Percentiles rank a stretch among this genome's conserved stretches.
Conservation (phyloP, 2,888 invertebrate genomes). For the Habrosyne pyritoides region DNA sequence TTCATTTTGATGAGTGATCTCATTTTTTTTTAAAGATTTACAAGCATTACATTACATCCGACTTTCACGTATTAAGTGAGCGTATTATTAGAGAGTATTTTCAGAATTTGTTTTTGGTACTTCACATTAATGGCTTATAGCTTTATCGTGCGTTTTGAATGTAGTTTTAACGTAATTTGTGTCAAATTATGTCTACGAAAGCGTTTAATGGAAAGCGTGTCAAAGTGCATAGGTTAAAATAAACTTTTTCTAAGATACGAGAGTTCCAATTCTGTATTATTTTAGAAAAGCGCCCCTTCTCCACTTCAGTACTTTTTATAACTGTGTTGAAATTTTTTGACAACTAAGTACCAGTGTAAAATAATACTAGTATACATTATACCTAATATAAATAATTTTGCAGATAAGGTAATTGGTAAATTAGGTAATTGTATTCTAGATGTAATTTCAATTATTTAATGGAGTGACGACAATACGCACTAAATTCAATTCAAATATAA, state of each 20-base stretch:
- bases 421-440: no score
- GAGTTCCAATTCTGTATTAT: no score
- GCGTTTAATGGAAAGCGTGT: constrained; percentile 34
- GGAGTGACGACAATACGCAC: no score
- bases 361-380: no score
- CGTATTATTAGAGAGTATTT: constrained; percentile 43
- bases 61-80: constrained; percentile 41
- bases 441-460: no score
- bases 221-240: constrained; percentile 27
- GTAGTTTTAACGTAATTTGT: constrained; percentile 9
- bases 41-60: constrained; percentile 28
- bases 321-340: no score
- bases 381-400: no score
- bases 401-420: no score
- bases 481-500: no score
- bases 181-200: constrained; percentile 16
- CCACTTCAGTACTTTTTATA: no score
- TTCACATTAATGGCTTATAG: constrained; percentile 53
- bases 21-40: constrained; percentile 38
- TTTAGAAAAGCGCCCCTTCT: no score
- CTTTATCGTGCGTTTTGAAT: constrained; percentile 52
- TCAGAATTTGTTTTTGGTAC: constrained; percentile 51
- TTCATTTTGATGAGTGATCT: constrained; percentile 46
- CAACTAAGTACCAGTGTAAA: no score
- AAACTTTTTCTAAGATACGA: neutral